Evolutionary conservation across 2,888 invertebrate genomes (phyloP), one percentile per base, ranked within the genome.

Genomic region (Colostygia pectinataria): DNA sequence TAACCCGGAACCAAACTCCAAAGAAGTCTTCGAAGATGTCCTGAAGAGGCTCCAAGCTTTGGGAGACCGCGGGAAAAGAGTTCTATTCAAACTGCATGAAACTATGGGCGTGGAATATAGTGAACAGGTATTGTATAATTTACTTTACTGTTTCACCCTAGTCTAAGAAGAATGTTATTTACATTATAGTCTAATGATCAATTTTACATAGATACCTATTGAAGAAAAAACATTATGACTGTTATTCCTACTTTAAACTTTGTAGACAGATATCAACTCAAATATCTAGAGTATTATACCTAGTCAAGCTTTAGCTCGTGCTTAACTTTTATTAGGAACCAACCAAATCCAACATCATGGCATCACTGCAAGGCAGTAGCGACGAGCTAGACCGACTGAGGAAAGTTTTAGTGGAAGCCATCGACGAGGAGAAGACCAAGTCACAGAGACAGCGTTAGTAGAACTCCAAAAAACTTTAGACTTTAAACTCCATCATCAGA

Each of bases 11-110:
- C 58, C 64, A 0, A 79, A 68, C 50, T 90, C 89, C 0, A 80
- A 67, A 24, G 94, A 94, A 69, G 85, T 93, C 0, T 91, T 93
- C 43, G 86, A 91, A 56, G 92, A 92, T 12, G 91, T 94, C 0
- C 68, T 93, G 13, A 78, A 80, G 9, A 92, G 91, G 63, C 74
- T 94, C 0, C 88, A 90, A 54, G 84, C 86, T 0, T 66, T 94
- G 7, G 94, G 94, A 0, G 82, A 85, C 0, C 86, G 90, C 38
- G 93, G 93, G 0, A 87, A 90, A 47, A 74, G 85, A 23, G 91
- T 94, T 3, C 70, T 94, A 36, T 68, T 86, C 10, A 90, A 77
- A 57, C 76, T 94, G 0, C 93, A 93, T 46, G 70, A 90, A 24
- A 78, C 75, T 0, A 80, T 88, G 78, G 87, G 82, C 0, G 66